Evolutionary conservation across 2,113 vertebrate species (phyloP), one percentile per base, ranked within the genome.

Genomic region (Gymnorhina tibicen): DNA sequence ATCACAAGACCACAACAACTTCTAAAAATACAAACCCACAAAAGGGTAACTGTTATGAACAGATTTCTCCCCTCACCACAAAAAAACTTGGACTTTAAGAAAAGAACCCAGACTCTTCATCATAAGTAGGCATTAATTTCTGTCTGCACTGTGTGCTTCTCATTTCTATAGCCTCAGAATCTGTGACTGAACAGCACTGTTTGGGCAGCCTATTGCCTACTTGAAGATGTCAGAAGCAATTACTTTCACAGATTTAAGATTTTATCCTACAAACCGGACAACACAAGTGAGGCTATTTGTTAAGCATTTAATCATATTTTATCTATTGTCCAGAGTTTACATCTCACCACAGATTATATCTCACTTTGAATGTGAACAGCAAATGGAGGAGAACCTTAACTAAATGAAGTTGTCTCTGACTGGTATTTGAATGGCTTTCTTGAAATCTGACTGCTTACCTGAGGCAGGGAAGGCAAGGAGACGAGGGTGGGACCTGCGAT

Each of bases 191-290:
- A 78, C 78, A 97, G 68, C 56, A 90, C 72, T 94, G 75, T 95
- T 97, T 94, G 96, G 95, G 87, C 93, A 97, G 93, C 56, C 95
- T 96, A 72, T 97, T 97, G 95, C 96, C 94, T 97, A 55, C 92
- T 15, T 97, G 97, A 95, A 97, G 95, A 97, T 95, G 92, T 97
- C 97, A 98, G 94, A 97, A 97, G 91, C 67, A 97, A 98, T 98
- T 97, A 96, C 83, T 97, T 97, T 97, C 92, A 96, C 67, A 97
- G 97, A 96, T 96, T 97, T 97, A 97, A 97, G 95, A 97, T 98
- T 98, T 97, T 98, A 97, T 98, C 92, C 89, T 91, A 91, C 74
- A 82, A 97, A 93, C 33, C 46, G 81, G 92, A 96, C 92, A 96
- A 79, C 93, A 79, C 81, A 92, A 97, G 89, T 94, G 93, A 94